Base-by-base conservation (phyloP, 2,888 invertebrate species). In the Bursaphelenchus okinawaensis region DNA sequence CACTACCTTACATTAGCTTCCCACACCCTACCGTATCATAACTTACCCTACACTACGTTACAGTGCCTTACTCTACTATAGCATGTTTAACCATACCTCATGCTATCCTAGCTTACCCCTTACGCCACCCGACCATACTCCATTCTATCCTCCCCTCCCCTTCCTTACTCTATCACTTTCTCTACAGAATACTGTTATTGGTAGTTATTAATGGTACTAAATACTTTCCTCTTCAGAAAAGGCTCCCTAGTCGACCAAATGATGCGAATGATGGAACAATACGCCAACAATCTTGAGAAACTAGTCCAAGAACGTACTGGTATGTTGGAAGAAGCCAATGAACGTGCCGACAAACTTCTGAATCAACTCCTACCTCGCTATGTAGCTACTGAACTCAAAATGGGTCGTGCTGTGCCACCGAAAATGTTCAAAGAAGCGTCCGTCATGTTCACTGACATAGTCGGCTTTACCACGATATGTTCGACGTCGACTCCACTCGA, bases 231-330 rank as follows among this genome's bases (percentile, higher is more conserved):
- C n/a, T 62, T 24, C 28, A 56, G 66, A 3, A 67, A 66, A 55
- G 68, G 74, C n/a, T 71, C 71, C 23, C 55, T 80, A 50, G 79
- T 80, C 4, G 80, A 80, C 63, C 79, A 80, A 66, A 80, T 80
- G 80, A 80, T 80, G 78, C 68, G 77, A 6, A 70, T 75, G 73
- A 75, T 74, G 74, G 74, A 74, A 57, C 80, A 80, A 66, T 80
- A 80, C 62, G 80, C 80, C 1, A 80, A 80, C 52, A 80, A 80
- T 65, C 67, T 80, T 23, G 80, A 80, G 65, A 80, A 80, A 65
- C 62, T 74, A 23, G 80, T 80, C 0, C 71, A 77, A 9, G 80
- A 80, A 60, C 68, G 80, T 55, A 80, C 80, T 23, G 79, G 78
- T 62, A 78, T 80, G 79, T 62, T 80, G 55, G 80, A 80, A 60